Evolutionary conservation across 2,797 vertebrate genomes (phyloP), one percentile per base, ranked within the genome.

Genomic region (Spinibarbus caldwelli): DNA sequence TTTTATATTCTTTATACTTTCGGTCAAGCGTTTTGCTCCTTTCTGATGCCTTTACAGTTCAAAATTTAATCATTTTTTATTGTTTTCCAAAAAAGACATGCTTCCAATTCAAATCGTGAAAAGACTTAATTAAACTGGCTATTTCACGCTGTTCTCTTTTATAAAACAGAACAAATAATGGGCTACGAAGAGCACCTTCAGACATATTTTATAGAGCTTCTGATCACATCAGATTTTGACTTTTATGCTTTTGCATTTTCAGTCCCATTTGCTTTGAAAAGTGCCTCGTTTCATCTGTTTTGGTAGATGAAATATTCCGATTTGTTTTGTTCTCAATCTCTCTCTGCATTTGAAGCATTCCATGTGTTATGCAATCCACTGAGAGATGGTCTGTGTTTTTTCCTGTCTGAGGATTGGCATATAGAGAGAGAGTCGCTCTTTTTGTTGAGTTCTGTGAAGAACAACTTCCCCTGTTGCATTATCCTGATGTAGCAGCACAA

Each of bases 11-110:
- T 81, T 54, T 54, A 70, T 36, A 41, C 23, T 52, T 66, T 81
- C 34, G 45, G 79, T 81, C 79, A 84, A 77, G 19, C 41, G 59
- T 38, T 76, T 84, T 84, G 34, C 72, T 75, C 70, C 29, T 84
- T 84, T 84, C 59, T 8, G 26, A 77, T 54, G 15, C 70, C 26
- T 75, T 43, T 83, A 75, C 45, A n/a, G 45, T 52, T 70, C 31
- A 5, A 54, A 11, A 81, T 81, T 52, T 49, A 68, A 70, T 52
- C 12, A 31, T 5, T 21, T 70, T 81, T 70, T 54, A 70, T 81
- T 81, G 66, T 41, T 81, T 52, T 9, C 52, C 8, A 3, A 52
- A 52, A 75, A 75, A 75, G n/a, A 26, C 21, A 54, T 31, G 9
- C 52, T 41, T 59, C 36, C 52, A 26, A 26, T 78, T 59, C 36